A percentile compares a stretch with the other conserved stretches of the same genome.
These are phyloP conservation scores for Dicrostonyx torquatus DNA, from an alignment of 2,797 vertebrate genomes.

Conservation along the genomic window DNA sequence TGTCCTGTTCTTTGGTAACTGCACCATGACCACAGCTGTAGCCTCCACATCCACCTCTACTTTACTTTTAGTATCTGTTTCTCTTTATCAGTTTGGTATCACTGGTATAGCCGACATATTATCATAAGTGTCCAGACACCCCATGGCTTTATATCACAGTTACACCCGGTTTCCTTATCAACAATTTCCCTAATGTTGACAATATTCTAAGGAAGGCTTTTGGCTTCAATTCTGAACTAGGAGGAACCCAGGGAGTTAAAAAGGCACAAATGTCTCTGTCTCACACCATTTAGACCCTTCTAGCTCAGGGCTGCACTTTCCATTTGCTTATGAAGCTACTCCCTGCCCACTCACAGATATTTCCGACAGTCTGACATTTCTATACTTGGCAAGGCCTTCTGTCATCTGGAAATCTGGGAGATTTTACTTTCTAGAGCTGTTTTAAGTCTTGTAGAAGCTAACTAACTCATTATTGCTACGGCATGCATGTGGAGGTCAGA, in stretches of 20 bases:
- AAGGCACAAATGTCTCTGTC: neutral
- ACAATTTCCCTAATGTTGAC: neutral
- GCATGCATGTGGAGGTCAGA: neutral
- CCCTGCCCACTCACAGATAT: slow-evolving; percentile 42
- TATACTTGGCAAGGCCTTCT: slow-evolving; percentile 39
- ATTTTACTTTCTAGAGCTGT: neutral
- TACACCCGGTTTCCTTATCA: slow-evolving; percentile 1
- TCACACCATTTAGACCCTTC: neutral
- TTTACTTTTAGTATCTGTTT: neutral
- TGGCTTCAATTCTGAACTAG: neutral
- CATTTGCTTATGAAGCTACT: neutral
- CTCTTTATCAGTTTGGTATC: neutral
- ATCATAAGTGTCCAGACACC: neutral
- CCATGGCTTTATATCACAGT: neutral
- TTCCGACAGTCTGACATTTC: slow-evolving; percentile 37
- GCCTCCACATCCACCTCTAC: neutral
- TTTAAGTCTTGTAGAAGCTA: neutral
- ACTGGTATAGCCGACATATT: neutral
- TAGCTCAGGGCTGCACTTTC: neutral
- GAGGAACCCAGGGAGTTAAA: neutral
- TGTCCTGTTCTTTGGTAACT: neutral
- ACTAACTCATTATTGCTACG: neutral
- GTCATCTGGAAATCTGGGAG: slow-evolving; percentile 4
- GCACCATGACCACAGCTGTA: neutral
- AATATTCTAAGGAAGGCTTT: neutral